Percentiles rank a stretch among this genome's conserved stretches.
Evolutionary conservation across 2,888 invertebrate species (phyloP).

Genomic region (Amitus sp.): DNA sequence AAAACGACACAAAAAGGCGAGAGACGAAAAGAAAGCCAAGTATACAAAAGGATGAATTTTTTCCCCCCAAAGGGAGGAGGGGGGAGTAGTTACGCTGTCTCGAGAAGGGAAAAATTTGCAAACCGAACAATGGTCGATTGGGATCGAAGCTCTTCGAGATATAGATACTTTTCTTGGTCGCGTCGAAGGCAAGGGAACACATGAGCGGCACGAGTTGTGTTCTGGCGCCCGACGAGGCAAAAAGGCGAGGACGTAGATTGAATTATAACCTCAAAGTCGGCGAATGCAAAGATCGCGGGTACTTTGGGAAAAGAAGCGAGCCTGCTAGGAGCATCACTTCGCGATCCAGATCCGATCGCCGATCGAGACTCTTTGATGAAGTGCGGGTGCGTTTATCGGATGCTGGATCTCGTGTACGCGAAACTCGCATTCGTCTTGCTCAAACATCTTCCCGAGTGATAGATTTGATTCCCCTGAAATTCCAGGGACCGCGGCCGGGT

Average conservation of each 20-base stretch:
- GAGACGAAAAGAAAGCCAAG: neutral
- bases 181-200: slow-evolving; percentile 49
- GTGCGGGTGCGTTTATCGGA: slow-evolving; percentile 13
- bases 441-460: slow-evolving; percentile 21
- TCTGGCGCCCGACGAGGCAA: slow-evolving; percentile 55
- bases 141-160: slow-evolving; percentile 29
- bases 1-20: no score
- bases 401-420: slow-evolving; percentile 38
- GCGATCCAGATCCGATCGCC: slow-evolving; percentile 44
- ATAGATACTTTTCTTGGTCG: slow-evolving; percentile 41
- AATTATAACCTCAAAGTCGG: slow-evolving; percentile 57
- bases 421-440: slow-evolving; percentile 35
- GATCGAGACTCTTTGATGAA: slow-evolving; percentile 46
- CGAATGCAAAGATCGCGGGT: slow-evolving; percentile 43
- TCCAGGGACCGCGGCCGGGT: slow-evolving; percentile 5
- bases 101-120: slow-evolving; percentile 63
- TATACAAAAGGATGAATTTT: no score
- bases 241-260: slow-evolving; percentile 51
- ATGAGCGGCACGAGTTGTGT: slow-evolving; percentile 61
- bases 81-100: slow-evolving; percentile 44
- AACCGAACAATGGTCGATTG: slow-evolving; percentile 59
- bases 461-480: slow-evolving; percentile 15
- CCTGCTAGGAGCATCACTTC: no score
- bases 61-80: slow-evolving; percentile 31
- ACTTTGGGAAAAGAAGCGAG: no score